Evolutionary conservation across 2,888 invertebrate species (phyloP), one percentile per base, ranked within the genome.

Genomic region (Cyclophora albipunctata): DNA sequence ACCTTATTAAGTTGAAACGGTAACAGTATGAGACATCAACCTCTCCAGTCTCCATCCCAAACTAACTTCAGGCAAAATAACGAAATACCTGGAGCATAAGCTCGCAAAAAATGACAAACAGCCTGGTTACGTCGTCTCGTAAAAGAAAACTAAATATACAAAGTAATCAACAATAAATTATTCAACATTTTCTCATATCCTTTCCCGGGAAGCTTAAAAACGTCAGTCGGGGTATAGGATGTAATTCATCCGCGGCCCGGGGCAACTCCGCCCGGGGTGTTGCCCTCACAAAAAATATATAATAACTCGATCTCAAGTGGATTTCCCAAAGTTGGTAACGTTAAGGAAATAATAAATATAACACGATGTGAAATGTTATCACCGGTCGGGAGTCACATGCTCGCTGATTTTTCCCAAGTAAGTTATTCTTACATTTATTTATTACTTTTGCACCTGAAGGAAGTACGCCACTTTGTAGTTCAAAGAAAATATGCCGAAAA

Each of bases 341-440:
- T 37, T 33, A 48, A 53, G 52, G 57, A 55, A 59, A 59, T 59
- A 57, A 59, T 57, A 59, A 59, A 59, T 59, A 59, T 51, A 55
- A 51, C 47, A 50, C 51, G 50, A 46, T 46, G 46, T 48, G 57
- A 48, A 52, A 52, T 54, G 57, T 54, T 55, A 59, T 59, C 59
- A 53, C 55, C 49, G 57, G 51, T 42, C 46, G 50, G 42, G 40
- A 40, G 44, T 46, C 46, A 37, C 44, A 52, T 49, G 49, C 5
- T 37, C 37, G 37, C 37, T 37, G 37, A 37, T 37, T 52, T 52
- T 52, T 52, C 49, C 37, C 47, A 45, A 48, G 37, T 42, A 33
- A 46, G 37, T 43, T 46, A 42, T 50, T 51, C 49, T 45, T 40
- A 34, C 51, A 44, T 48, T 20, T n/a, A 42, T 47, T 46, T 53